Evolutionary conservation across 53 echinoderm and acorn worm species (phyloP).

Genomic region (Pentamera pediparva): DNA sequence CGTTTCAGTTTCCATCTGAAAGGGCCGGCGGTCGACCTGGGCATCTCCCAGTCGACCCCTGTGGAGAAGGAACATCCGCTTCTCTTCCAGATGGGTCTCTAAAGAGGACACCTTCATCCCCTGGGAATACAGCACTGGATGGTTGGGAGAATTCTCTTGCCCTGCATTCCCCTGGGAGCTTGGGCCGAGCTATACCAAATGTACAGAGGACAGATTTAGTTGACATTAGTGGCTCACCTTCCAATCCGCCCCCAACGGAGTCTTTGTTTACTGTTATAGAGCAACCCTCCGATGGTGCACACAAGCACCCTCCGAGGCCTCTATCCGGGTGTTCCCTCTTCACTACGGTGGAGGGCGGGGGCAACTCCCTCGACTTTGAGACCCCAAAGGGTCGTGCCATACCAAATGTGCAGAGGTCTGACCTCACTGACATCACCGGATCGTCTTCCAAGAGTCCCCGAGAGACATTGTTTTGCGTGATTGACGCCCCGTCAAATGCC

Average conservation of each 20-base stretch:
- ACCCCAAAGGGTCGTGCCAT: conserved; percentile 26
- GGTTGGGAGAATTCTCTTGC: conserved; percentile 90
- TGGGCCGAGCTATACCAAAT: conserved; percentile 39
- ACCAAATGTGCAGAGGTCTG: conserved; percentile 27
- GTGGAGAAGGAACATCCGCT: conserved; percentile 14
- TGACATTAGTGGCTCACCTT: conserved; percentile 47
- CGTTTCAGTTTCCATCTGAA: conserved; percentile 80
- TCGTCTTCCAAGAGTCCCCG: conserved; percentile 54
- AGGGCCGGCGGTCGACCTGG: conserved; percentile 46
- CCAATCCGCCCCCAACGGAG: conserved; percentile 48
- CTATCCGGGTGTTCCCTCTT: conserved; percentile 60
- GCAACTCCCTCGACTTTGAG: conserved; percentile 78
- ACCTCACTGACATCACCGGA: conserved; percentile 34
- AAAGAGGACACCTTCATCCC: conserved; percentile 12
- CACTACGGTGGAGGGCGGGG: conserved; percentile 76
- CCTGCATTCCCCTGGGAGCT: conserved; percentile 47
- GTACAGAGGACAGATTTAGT: conserved; percentile 26
- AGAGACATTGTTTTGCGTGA: conserved; percentile 48
- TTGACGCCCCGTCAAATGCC: not conserved
- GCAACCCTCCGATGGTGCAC: conserved; percentile 10
- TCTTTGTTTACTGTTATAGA: conserved; percentile 41
- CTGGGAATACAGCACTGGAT: conserved; percentile 63
- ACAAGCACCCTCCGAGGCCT: conserved; percentile 15
- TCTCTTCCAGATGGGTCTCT: conserved; percentile 7
- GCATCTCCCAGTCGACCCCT: conserved; percentile 11